Evolutionary conservation across 1,140 invertebrate species (phyloP), one percentile per base, ranked within the genome.

Genomic region (Eriosoma lanigerum): DNA sequence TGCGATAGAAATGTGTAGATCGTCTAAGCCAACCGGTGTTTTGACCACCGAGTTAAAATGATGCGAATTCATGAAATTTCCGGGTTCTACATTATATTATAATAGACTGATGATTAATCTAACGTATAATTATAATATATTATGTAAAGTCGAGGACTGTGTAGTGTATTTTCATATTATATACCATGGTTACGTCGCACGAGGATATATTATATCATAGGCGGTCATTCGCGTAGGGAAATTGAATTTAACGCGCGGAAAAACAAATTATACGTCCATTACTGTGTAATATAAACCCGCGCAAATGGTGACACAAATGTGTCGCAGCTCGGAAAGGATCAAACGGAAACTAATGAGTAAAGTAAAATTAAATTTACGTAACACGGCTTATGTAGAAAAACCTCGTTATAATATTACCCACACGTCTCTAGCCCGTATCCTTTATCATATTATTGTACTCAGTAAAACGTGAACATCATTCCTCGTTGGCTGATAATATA

Each of bases 191-290:
- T 38, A 4, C 32, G 32, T 38, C 32, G 32, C 32, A 38, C 52
- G 8, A 1, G 52, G 32, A 38, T 38, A 72, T 32, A 72, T 52
- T 38, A 72, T 32, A 72, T 52, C 46, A 29, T 50, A 29, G 68
- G 68, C 17, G 48, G 48, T 32, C 48, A 52, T 52, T 52, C 68
- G 19, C 29, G 68, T 5, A 24, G 17, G 24, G 48, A 52, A 72
- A 72, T 72, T 52, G 68, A 72, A 72, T 72, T 72, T 72, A 72
- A 72, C 68, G 68, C 68, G 24, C 19, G 68, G 48, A 29, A 72
- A 70, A 72, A 72, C 68, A 52, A 52, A 72, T 72, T 72, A 72
- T 72, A 32, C 68, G 48, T 52, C 68, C 68, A 72, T 72, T 52
- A 50, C 24, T n/a, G 8, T 38, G n/a, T n/a, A n/a, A n/a, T n/a